These are phyloP conservation scores for Zapornia atra DNA, from an alignment of 2,113 vertebrate species.

Conservation along the genomic window DNA sequence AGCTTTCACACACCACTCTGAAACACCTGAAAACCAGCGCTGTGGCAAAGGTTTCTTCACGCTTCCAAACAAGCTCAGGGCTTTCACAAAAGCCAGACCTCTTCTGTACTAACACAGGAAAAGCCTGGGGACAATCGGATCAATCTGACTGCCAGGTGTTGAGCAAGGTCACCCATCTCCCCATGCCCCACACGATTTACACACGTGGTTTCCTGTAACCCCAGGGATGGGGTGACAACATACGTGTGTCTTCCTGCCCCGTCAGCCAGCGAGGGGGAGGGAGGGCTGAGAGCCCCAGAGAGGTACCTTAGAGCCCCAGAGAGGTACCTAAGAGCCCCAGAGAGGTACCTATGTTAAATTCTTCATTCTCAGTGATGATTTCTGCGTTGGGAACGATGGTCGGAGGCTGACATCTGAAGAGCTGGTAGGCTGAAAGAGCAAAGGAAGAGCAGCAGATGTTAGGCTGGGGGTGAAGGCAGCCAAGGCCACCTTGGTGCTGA, in stretches of 20 bases:
- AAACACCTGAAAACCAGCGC: background rate
- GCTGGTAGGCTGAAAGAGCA: slow-evolving; percentile 86
- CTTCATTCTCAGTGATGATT: slow-evolving; percentile 91
- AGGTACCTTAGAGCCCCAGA: too few species aligned
- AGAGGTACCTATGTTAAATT: slow-evolving; percentile 94
- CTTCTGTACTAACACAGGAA: background rate
- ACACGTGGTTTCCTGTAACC: fast-evolving
- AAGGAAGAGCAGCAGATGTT: background rate
- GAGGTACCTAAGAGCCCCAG: fast-evolving
- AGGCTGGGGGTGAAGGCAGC: background rate
- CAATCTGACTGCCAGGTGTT: fast-evolving
- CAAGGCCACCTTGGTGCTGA: fast-evolving
- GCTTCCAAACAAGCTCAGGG: background rate
- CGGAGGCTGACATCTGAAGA: slow-evolving; percentile 91
- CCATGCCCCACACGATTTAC: fast-evolving
- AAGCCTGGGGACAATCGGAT: fast-evolving
- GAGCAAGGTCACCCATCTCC: background rate
- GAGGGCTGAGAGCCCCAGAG: background rate
- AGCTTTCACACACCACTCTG: background rate
- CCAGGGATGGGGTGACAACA: fast-evolving
- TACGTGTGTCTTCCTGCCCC: fast-evolving
- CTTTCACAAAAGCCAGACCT: background rate
- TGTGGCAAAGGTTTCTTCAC: background rate
- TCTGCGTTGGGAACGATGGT: slow-evolving; percentile 92
- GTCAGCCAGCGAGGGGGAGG: background rate